A percentile compares a stretch with the other conserved stretches of the same genome.
These are phyloP conservation scores for Himantopus leucocephalus DNA, from an alignment of 2,113 vertebrate species.

Conservation along the genomic window DNA sequence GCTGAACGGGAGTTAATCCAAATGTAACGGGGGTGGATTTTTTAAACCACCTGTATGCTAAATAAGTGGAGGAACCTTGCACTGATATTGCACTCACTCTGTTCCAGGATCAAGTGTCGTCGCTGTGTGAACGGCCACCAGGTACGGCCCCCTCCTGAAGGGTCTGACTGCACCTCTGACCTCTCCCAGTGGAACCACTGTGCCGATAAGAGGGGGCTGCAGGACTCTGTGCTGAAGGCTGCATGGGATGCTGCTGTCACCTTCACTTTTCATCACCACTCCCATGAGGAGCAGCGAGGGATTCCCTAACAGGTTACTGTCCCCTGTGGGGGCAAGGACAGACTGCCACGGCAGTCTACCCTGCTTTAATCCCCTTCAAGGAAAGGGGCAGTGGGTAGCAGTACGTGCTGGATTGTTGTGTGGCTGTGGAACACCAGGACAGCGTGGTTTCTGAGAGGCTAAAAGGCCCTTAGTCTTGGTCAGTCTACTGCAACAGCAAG, in stretches of 20 bases:
- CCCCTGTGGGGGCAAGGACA: background rate
- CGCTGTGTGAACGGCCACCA: slow-evolving; percentile 90
- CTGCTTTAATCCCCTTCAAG: background rate
- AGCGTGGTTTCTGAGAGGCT: fast-evolving
- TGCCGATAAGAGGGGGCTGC: slow-evolving; percentile 85
- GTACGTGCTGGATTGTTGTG: background rate
- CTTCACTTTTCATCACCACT: slow-evolving; percentile 92
- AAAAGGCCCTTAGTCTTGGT: background rate
- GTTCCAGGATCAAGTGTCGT: slow-evolving; percentile 85
- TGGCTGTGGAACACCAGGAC: background rate
- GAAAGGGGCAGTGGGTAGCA: background rate
- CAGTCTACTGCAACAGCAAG: background rate
- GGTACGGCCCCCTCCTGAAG: slow-evolving; percentile 81
- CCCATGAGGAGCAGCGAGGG: slow-evolving; percentile 88
- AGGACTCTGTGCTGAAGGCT: slow-evolving; percentile 84
- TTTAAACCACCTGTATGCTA: fast-evolving
- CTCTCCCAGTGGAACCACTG: slow-evolving; percentile 95
- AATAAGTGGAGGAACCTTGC: background rate
- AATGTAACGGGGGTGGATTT: background rate
- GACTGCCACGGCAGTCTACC: background rate
- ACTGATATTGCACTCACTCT: background rate
- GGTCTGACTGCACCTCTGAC: slow-evolving; percentile 89
- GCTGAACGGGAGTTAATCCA: background rate
- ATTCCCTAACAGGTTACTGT: slow-evolving; percentile 65
- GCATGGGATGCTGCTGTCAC: slow-evolving; percentile 90